phyloP scores from a whole-genome alignment of 1,140 invertebrate species.

The Globodera ellingtonae region DNA sequence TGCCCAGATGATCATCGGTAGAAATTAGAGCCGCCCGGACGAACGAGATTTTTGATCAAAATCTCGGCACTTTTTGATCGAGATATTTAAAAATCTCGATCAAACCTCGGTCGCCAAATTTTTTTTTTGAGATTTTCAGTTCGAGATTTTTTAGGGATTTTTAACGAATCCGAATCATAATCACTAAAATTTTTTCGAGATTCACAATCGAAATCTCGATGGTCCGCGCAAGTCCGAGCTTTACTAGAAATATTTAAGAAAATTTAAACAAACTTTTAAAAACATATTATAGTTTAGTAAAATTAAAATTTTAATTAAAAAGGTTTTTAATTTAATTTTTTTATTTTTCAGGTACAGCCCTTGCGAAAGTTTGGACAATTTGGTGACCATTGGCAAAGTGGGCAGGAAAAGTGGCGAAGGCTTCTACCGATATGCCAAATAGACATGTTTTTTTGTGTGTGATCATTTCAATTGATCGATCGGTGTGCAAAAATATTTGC shows the following conservation, averaged over 20 bases:
- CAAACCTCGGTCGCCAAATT: no score
- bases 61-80: neutral
- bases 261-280: no score
- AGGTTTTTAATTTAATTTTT: neutral
- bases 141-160: no score
- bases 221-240: no score
- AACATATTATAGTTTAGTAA: no score
- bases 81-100: neutral
- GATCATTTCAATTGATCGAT: neutral
- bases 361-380: slow-evolving; percentile 73
- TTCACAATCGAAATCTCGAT: no score
- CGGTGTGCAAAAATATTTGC: neutral
- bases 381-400: slow-evolving; percentile 79
- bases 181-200: no score
- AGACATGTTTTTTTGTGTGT: neutral
- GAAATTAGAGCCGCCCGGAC: no score
- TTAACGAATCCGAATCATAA: no score
- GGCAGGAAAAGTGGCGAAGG: slow-evolving; percentile 83
- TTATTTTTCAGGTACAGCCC: slow-evolving; percentile 72
- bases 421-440: slow-evolving; percentile 71
- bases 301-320: no score
- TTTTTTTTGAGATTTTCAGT: no score
- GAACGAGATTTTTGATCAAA: neutral
- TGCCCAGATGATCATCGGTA: slow-evolving; percentile 76
- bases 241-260: no score